Percentiles rank a stretch among this genome's conserved stretches.
These are phyloP conservation scores for Lagopus leucura DNA, from an alignment of 2,113 vertebrate genomes.

Conservation along the genomic window DNA sequence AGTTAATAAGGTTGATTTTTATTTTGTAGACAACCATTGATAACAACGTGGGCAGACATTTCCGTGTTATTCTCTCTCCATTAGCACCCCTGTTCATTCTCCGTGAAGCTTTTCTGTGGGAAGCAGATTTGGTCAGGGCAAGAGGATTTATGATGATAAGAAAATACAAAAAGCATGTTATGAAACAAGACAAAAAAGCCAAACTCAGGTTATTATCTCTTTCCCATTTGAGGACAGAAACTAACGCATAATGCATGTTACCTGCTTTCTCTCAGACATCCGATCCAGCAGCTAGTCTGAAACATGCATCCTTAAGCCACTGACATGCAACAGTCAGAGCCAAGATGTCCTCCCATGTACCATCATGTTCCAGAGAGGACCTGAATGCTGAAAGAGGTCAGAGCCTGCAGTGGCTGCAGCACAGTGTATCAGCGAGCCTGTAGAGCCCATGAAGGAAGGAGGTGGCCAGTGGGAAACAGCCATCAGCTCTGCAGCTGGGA, in stretches of 20 bases:
- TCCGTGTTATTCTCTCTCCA: background rate
- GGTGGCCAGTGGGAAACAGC: background rate
- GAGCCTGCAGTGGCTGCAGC: background rate
- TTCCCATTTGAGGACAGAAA: background rate
- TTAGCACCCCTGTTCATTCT: background rate
- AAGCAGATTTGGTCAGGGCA: background rate
- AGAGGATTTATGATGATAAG: background rate
- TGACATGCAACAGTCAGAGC: background rate
- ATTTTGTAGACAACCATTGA: slow-evolving; percentile 25
- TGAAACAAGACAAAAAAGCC: background rate
- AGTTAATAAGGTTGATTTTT: slow-evolving; percentile 42
- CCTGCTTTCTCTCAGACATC: background rate
- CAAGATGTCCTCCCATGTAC: background rate
- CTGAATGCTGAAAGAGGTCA: rapidly evolving
- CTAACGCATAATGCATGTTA: background rate
- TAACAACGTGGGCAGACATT: background rate
- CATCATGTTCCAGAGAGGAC: background rate
- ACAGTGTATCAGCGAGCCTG: background rate
- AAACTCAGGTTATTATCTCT: background rate
- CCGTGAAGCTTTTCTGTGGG: background rate
- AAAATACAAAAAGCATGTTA: background rate
- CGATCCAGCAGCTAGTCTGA: background rate
- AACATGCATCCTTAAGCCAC: rapidly evolving
- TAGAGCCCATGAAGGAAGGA: background rate
- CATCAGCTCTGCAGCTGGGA: background rate